A percentile compares a stretch with the other conserved stretches of the same genome.
phyloP scores from a whole-genome alignment of 1,140 invertebrate genomes.

The Zaprionus capensis region DNA sequence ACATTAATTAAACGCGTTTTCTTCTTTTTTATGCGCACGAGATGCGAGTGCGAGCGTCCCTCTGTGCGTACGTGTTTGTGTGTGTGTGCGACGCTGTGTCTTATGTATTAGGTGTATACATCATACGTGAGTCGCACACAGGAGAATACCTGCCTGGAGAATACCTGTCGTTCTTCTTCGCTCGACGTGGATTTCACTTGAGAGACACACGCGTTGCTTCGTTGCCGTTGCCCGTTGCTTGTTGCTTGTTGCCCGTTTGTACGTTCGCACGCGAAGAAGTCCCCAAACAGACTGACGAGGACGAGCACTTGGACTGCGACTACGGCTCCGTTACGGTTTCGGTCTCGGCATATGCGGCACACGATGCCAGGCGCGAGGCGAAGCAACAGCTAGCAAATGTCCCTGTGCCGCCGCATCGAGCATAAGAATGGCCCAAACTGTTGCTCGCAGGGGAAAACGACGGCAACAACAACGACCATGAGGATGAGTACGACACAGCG shows the following conservation, averaged over 20 bases:
- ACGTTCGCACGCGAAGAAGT: constrained; percentile 76
- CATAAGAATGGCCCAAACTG: constrained; percentile 73
- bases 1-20: constrained; percentile 80
- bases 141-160: constrained; percentile 25
- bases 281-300: constrained; percentile 74
- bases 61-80: constrained; percentile 16
- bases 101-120: constrained; percentile 42
- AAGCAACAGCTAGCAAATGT: constrained; percentile 77
- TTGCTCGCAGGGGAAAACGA: constrained; percentile 65
- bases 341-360: constrained; percentile 24
- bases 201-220: constrained; percentile 30
- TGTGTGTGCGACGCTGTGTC: not conserved
- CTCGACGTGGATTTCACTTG: constrained; percentile 21
- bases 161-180: constrained; percentile 35
- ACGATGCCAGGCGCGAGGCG: constrained; percentile 42
- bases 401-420: constrained; percentile 40
- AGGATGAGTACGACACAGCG: not conserved
- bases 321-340: constrained; percentile 33
- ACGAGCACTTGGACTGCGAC: constrained; percentile 5
- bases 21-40: constrained; percentile 55
- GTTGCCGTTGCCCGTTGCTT: constrained; percentile 12
- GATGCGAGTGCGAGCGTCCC: constrained; percentile 16
- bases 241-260: constrained; percentile 20
- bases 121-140: constrained; percentile 34
- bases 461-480: not conserved